Percentiles rank a stretch among this genome's conserved stretches.
phyloP scores from a whole-genome alignment of 2,797 vertebrate species.

The Meriones psammophilus region DNA sequence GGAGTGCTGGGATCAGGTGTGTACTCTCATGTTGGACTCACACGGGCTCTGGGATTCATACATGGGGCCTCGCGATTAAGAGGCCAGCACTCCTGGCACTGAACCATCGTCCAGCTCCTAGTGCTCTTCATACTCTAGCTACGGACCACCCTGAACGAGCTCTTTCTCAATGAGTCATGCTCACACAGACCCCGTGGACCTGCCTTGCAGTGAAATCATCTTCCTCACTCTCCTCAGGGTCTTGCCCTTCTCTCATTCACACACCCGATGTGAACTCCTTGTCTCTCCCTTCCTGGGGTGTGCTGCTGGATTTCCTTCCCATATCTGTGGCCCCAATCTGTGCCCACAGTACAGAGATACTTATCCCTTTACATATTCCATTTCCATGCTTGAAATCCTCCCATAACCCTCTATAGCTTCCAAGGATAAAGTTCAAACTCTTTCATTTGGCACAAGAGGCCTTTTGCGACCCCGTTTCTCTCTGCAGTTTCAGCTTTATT shows the following conservation, averaged over 20 bases:
- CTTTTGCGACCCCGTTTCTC: conserved; percentile 68
- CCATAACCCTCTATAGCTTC: conserved; percentile 45
- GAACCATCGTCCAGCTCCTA: neutral
- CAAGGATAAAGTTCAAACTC: conserved; percentile 72
- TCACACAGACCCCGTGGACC: neutral
- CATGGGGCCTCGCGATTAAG: no score
- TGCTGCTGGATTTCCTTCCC: neutral
- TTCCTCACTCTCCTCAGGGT: neutral
- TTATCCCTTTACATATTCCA: conserved; percentile 66
- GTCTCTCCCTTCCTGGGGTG: neutral
- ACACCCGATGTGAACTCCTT: neutral
- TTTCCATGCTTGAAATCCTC: conserved; percentile 68
- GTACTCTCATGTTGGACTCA: neutral
- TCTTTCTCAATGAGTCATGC: neutral
- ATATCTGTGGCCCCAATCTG: neutral
- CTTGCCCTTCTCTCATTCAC: neutral
- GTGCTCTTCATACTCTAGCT: neutral
- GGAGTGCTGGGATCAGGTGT: neutral
- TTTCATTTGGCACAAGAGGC: conserved; percentile 65
- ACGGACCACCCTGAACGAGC: neutral
- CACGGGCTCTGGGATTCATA: neutral
- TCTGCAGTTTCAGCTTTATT: conserved; percentile 51
- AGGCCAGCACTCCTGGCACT: neutral
- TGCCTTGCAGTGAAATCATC: neutral
- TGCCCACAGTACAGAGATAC: neutral